Evolutionary conservation across 1,140 invertebrate species (phyloP), one percentile per base, ranked within the genome.

Genomic region (Sipha flava): DNA sequence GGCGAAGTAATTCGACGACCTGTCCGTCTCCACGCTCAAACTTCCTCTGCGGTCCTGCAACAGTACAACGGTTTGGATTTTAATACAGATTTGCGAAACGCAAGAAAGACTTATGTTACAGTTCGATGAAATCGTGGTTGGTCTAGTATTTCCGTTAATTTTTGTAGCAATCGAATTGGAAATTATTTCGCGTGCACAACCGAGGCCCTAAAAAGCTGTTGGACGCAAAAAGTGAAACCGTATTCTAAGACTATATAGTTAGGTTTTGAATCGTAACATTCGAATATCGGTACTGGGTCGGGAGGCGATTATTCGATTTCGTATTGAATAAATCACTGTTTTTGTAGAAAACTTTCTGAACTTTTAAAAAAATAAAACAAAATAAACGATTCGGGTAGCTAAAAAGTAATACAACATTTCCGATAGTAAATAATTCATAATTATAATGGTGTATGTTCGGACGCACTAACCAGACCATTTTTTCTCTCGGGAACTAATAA

Each of bases 1-100:
- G 73, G 86, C 83, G 5, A 87, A 86, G 52, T 86, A 85, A 12
- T 84, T 84, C 4, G 85, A 85, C n/a, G 84, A 85, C 73, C 83
- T 85, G 80, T 87, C 87, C 5, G 87, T 88, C 81, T 87, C 87
- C 34, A 88, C 85, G 80, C 84, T 87, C 82, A 88, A 86, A 49
- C 87, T 87, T 70, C 87, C 86, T 79, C 86, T 84, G 16, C 84
- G 85, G 62, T 86, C 84, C 86, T 87, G 77, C 23, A 82, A 79
- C 4, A 40, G 10, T 40, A 40, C 37, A 40, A 4, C 10, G 5
- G 37, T 40, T 4, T 40, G 37, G 10, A 40, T 6, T n/a, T n/a
- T n/a, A n/a, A n/a, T n/a, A n/a, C n/a, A n/a, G n/a, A n/a, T n/a
- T n/a, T n/a, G n/a, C n/a, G 10, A 40, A 40, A 40, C 10, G 10